Percentiles rank a stretch among this genome's conserved stretches.
These are phyloP conservation scores for Cerastis leucographa DNA, from an alignment of 2,888 invertebrate genomes.

Conservation along the genomic window DNA sequence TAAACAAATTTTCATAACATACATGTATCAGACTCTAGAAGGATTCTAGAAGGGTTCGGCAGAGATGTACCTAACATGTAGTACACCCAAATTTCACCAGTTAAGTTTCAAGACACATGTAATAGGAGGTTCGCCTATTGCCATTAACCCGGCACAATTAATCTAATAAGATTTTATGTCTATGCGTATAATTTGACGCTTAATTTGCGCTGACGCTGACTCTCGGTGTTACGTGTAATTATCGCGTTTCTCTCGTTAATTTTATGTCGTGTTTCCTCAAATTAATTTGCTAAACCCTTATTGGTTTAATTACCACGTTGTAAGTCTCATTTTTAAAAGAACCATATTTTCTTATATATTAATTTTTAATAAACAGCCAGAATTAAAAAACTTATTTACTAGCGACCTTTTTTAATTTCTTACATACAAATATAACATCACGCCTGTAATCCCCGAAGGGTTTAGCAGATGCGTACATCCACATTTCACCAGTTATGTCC, in stretches of 20 bases:
- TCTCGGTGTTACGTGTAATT: constrained; percentile 16
- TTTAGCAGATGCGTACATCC: too few relatives aligned
- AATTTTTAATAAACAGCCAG: neutral
- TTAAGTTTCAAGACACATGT: too few relatives aligned
- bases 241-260: constrained; percentile 16
- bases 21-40: too few relatives aligned
- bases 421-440: neutral
- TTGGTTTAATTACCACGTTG: constrained; percentile 8
- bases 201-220: too few relatives aligned
- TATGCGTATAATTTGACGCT: constrained; percentile 26
- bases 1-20: too few relatives aligned
- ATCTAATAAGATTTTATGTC: neutral
- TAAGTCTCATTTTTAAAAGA: neutral
- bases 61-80: too few relatives aligned
- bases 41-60: too few relatives aligned
- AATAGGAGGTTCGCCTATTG: too few relatives aligned
- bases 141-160: neutral
- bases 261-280: neutral
- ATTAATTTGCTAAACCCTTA: constrained; percentile 3
- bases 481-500: too few relatives aligned
- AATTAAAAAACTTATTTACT: neutral
- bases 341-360: neutral
- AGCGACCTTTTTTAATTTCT: neutral
- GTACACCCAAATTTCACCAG: too few relatives aligned
- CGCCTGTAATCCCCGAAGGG: too few relatives aligned